Conservation (phyloP, 2,797 vertebrate species). For the Arrhamphus sclerolepis region DNA sequence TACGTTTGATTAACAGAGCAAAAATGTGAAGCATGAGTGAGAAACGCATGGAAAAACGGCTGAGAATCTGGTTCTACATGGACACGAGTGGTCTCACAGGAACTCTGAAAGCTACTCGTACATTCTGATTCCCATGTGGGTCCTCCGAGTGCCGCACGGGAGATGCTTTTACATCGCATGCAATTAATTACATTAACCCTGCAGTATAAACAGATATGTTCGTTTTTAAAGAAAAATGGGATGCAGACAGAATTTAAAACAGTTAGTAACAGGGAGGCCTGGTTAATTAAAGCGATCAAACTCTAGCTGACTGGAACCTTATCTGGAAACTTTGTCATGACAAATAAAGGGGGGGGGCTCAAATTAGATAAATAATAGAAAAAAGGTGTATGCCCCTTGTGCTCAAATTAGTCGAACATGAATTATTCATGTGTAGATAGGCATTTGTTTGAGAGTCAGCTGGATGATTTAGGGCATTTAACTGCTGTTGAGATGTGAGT, state of each 20-base stretch:
- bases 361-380: conserved; percentile 22
- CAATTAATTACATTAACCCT: conserved; percentile 60
- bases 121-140: neutral
- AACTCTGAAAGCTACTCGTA: neutral
- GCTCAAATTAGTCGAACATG: conserved; percentile 54
- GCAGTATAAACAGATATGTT: conserved; percentile 61
- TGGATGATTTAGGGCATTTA: conserved; percentile 49
- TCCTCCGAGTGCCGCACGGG: conserved; percentile 16
- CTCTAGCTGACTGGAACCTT: conserved; percentile 66
- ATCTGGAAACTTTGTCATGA: conserved; percentile 39
- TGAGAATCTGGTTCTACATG: too few species aligned
- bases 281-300: conserved; percentile 66
- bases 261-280: conserved; percentile 48
- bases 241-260: conserved; percentile 62
- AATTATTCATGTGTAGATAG: conserved; percentile 66
- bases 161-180: conserved; percentile 54
- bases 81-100: neutral
- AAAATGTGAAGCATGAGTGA: neutral
- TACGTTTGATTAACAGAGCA: conserved; percentile 10
- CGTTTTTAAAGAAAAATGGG: conserved; percentile 48
- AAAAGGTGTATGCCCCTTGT: conserved; percentile 41
- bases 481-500: conserved; percentile 10
- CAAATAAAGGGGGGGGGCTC: conserved; percentile 11
- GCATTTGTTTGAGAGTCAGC: conserved; percentile 58
- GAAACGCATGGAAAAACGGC: neutral